Evolutionary conservation across 2,888 invertebrate species (phyloP), one percentile per base, ranked within the genome.

Genomic region (Sclerodermus sp.): DNA sequence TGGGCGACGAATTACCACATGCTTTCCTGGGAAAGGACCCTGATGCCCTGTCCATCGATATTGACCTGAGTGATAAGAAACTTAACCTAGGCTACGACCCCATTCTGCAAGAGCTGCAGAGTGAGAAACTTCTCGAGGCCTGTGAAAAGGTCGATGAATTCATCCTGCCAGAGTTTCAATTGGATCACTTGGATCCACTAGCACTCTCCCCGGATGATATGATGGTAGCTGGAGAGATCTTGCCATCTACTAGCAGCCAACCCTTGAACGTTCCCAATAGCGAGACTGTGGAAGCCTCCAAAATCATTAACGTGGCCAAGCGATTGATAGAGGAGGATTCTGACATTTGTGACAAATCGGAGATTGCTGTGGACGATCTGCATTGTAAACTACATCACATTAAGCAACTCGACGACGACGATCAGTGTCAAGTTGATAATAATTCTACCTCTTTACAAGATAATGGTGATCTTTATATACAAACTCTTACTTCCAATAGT

Each of bases 201-300:
- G 49, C 68, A 0, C 56, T 74, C 0, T 66, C 72, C 2, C 62
- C 73, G 0, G 71, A 72, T 12, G 70, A 71, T 39, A 73, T 74
- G 69, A 70, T 73, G 66, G 66, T 77, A 0, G 66, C 72, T 1
- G 73, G 66, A 16, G 74, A 77, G 47, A 70, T 73, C 34, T 48
- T 75, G 12, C 70, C 73, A 1, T 70, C 73, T 0, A 65, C 70
- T 0, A 71, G 64, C 43, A 54, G 46, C 9, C 66, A 67, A 3
- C 41, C 53, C 0, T 10, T 64, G 12, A 55, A 18, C 16, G 18
- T 47, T 10, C 39, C 47, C 1, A 37, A 43, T 8, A 47, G 46
- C 2, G 53, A 51, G 8, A 34, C 38, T 9, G 37, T 39, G 5
- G 49, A 51, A 1, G 48, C 13, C 1, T 46, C 47, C 0, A 41